A percentile compares a stretch with the other conserved stretches of the same genome.
Evolutionary conservation across 2,888 invertebrate genomes (phyloP).

Genomic region (Sminthurinus aureus): DNA sequence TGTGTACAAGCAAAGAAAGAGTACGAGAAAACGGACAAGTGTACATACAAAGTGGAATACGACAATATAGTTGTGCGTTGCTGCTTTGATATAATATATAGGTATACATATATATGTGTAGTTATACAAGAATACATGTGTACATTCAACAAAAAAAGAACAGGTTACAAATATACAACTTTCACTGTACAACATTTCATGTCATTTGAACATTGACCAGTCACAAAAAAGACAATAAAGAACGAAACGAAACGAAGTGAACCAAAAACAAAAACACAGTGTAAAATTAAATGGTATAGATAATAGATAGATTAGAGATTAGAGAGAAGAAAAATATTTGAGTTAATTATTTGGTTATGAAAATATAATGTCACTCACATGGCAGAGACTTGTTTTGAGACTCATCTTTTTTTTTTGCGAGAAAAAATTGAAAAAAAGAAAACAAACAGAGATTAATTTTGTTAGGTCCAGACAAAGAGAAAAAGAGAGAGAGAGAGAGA

Average conservation of each 20-base stretch:
- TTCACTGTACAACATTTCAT: neutral
- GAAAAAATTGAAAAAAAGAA: conserved; percentile 45
- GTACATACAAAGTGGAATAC: too few relatives aligned
- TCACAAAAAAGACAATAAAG: neutral
- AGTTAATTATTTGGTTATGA: conserved; percentile 22
- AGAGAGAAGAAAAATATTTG: too few relatives aligned
- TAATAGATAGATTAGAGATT: neutral
- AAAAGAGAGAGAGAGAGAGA: neutral
- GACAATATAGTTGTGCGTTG: neutral
- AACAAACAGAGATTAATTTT: conserved; percentile 10
- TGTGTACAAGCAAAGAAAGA: neutral
- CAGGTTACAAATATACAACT: neutral
- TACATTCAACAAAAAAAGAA: too few relatives aligned
- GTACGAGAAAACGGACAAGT: conserved; percentile 4
- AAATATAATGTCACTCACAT: conserved; percentile 61
- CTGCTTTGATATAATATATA: too few relatives aligned
- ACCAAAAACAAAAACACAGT: neutral
- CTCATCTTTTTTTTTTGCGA: conserved; percentile 83
- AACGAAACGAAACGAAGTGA: conserved; percentile 63
- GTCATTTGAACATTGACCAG: neutral
- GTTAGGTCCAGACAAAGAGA: conserved; percentile 2
- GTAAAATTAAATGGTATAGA: neutral
- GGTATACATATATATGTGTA: too few relatives aligned
- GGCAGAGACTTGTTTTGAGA: conserved; percentile 81
- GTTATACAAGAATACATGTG: too few relatives aligned